A percentile compares a stretch with the other conserved stretches of the same genome.
Evolutionary conservation across 2,888 invertebrate species (phyloP).

Genomic region (Synanthedon vespiformis): DNA sequence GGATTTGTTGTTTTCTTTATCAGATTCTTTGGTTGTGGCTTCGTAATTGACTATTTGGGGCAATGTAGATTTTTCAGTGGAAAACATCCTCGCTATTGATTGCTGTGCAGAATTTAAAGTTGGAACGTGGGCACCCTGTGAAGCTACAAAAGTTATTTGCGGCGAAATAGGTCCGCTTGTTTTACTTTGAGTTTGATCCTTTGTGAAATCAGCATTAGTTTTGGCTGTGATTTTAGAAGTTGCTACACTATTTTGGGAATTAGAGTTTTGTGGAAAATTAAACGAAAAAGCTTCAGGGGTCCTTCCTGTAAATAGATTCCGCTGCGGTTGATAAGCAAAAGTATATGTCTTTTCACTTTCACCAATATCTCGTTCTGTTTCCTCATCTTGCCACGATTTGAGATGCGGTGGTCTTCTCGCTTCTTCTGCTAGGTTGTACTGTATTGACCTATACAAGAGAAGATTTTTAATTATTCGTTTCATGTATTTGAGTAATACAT

Average conservation of each 20-base stretch:
- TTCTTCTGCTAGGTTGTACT: constrained; percentile 63
- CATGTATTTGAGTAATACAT: neutral
- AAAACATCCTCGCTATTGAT: constrained; percentile 36
- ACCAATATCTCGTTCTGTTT: constrained; percentile 27
- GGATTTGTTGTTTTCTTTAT: constrained; percentile 46
- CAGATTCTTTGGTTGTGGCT: constrained; percentile 37
- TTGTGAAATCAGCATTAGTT: constrained; percentile 31
- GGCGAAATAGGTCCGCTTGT: constrained; percentile 45
- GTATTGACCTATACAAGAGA: constrained; percentile 38
- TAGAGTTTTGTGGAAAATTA: constrained; percentile 34
- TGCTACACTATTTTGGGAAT: constrained; percentile 39
- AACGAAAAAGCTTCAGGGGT: constrained; percentile 62
- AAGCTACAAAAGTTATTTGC: constrained; percentile 60
- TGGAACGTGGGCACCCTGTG: constrained; percentile 57
- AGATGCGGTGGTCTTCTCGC: constrained; percentile 48
- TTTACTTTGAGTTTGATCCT: constrained; percentile 40
- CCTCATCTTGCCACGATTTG: constrained; percentile 42
- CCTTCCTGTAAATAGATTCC: constrained; percentile 54
- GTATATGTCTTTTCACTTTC: constrained; percentile 29
- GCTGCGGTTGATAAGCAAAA: constrained; percentile 25
- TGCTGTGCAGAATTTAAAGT: constrained; percentile 31
- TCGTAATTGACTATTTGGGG: constrained; percentile 60
- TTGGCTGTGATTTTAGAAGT: constrained; percentile 41
- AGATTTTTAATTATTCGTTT: neutral
- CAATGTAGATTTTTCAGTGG: constrained; percentile 43